Evolutionary conservation across 2,888 invertebrate species (phyloP).

Genomic region (Acanthosepion esculentum): DNA sequence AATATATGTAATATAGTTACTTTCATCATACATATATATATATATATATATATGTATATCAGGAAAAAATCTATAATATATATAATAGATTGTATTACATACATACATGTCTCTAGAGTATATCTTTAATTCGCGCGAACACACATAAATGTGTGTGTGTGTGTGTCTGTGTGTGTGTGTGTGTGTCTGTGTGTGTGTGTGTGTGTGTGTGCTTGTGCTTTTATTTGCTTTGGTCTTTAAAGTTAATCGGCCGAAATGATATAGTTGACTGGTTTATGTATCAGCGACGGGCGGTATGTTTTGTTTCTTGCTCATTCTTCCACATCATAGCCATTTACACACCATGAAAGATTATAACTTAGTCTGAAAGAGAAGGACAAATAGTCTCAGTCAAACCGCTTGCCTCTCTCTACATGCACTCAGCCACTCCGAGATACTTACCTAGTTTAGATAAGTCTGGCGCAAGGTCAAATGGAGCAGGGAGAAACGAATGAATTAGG

Average conservation of each 20-base stretch:
- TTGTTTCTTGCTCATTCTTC: not conserved
- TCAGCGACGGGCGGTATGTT: not conserved
- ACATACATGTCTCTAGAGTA: too few species aligned
- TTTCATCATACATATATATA: too few species aligned
- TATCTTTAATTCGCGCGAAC: too few species aligned
- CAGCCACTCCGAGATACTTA: not conserved
- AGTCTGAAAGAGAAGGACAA: not conserved
- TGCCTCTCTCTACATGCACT: not conserved
- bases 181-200: not conserved
- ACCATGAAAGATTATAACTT: not conserved
- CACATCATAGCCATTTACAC: not conserved
- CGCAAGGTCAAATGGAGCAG: not conserved
- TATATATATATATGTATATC: too few species aligned
- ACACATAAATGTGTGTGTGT: too few species aligned
- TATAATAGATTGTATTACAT: too few species aligned
- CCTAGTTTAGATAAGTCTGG: not conserved
- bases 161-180: too few species aligned
- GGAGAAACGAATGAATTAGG: too few species aligned
- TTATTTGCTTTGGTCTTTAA: conserved; percentile 16
- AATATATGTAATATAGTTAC: too few species aligned
- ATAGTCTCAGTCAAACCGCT: not conserved
- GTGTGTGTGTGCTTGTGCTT: not conserved
- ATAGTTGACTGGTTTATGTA: not conserved
- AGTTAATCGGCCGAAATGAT: conserved; percentile 4
- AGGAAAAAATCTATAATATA: too few species aligned